These are phyloP conservation scores for Temnothorax curvispinosus DNA, from an alignment of 1,140 invertebrate genomes.

Conservation along the genomic window DNA sequence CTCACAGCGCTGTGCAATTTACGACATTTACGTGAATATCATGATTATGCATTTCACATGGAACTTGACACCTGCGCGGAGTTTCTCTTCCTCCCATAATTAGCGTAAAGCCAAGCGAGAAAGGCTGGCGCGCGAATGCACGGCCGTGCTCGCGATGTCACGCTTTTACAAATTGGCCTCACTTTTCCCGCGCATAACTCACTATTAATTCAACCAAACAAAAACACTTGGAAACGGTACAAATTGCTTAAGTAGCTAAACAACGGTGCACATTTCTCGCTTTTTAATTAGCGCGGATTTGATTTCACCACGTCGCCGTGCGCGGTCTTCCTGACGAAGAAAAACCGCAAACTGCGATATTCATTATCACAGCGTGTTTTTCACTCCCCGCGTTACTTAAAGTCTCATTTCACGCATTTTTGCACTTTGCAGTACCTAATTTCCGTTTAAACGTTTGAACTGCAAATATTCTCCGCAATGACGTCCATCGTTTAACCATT, in stretches of 20 bases:
- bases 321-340: neutral
- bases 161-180: constrained; percentile 44
- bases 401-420: constrained; percentile 20
- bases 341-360: constrained; percentile 45
- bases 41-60: constrained; percentile 7
- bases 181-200: constrained; percentile 19
- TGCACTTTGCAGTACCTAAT: neutral
- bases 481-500: neutral
- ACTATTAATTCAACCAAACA: constrained; percentile 9
- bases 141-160: constrained; percentile 29
- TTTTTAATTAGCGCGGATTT: constrained; percentile 49
- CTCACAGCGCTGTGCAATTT: constrained; percentile 19
- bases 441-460: neutral
- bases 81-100: constrained; percentile 47
- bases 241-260: constrained; percentile 23
- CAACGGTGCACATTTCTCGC: neutral
- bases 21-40: constrained; percentile 14
- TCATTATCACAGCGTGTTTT: constrained; percentile 32
- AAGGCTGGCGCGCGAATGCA: neutral
- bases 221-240: constrained; percentile 11
- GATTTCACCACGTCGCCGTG: neutral
- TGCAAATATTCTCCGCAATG: neutral
- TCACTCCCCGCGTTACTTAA: neutral
- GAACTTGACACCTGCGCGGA: constrained; percentile 11
- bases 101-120: constrained; percentile 24